Evolutionary conservation across 2,888 invertebrate genomes (phyloP), one percentile per base, ranked within the genome.

Genomic region (Leucoptera coffeella): DNA sequence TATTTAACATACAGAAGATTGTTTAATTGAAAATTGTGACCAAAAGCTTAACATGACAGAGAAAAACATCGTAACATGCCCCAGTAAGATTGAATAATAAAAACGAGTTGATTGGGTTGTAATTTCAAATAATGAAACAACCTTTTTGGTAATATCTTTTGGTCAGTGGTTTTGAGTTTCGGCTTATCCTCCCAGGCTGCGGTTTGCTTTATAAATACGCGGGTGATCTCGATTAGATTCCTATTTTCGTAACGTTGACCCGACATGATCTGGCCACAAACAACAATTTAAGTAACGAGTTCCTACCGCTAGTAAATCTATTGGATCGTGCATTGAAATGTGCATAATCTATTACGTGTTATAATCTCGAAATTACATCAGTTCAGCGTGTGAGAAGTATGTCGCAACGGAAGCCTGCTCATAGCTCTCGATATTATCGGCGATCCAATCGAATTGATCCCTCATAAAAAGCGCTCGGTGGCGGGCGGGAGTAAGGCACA

Each of bases 61-160:
- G n/a, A n/a, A n/a, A n/a, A n/a, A 60, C 64, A 67, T 69, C 67
- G 64, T 65, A 64, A 67, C 67, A 69, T 67, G 67, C 67, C 49
- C 61, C 61, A 67, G 65, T 67, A 50, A 65, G 65, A 69, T 69
- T 69, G 67, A 69, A 67, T 62, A 69, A 69, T 69, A 69, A 69
- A 69, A 67, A 49, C 64, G 67, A 69, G 69, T 69, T 69, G 67
- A 69, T 69, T 62, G 61, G 65, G 67, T 64, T 67, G 69, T 69
- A 65, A 67, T 69, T 67, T 64, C 62, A 65, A 65, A 67, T 65
- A 64, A 69, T 64, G 65, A 65, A 67, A 60, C 64, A 61, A 60
- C 47, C 47, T 65, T 65, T 62, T 67, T 65, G 62, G 64, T 65
- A 65, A 64, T 64, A 56, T 67, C 64, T 65, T 67, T 67, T 69